These are phyloP conservation scores for Myodes glareolus DNA, from an alignment of 2,113 vertebrate genomes.

Conservation along the genomic window DNA sequence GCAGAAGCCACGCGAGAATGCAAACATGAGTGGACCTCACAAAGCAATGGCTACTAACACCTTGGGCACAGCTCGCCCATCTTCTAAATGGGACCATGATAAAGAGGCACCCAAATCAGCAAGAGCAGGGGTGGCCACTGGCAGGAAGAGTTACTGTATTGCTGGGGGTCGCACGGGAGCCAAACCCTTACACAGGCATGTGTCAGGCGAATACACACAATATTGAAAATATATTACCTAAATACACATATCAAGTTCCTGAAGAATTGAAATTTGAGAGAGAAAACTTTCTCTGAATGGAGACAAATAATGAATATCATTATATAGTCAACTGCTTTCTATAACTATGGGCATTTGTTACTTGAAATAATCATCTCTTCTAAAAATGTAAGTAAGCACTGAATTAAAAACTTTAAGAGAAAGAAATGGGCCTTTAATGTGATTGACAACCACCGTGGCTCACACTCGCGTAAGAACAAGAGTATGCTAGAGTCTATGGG, in stretches of 20 bases:
- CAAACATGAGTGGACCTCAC: background rate
- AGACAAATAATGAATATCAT: background rate
- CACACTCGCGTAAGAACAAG: background rate
- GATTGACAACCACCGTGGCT: background rate
- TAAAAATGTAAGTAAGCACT: background rate
- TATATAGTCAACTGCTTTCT: background rate
- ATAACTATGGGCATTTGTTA: background rate
- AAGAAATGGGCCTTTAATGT: background rate
- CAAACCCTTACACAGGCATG: background rate
- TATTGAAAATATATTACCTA: background rate
- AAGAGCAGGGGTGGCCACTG: background rate
- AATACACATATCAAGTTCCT: background rate
- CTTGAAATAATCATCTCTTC: background rate
- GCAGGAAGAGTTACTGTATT: background rate
- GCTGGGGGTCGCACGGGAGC: background rate
- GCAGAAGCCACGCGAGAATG: background rate
- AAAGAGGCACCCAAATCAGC: background rate
- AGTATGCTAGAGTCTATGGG: background rate
- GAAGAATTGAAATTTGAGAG: background rate
- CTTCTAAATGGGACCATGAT: background rate
- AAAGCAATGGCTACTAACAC: background rate
- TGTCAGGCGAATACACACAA: background rate
- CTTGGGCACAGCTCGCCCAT: background rate
- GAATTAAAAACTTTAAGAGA: background rate
- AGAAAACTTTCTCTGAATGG: background rate